Conservation (phyloP, 2,113 vertebrate species). For the Athene noctua region DNA sequence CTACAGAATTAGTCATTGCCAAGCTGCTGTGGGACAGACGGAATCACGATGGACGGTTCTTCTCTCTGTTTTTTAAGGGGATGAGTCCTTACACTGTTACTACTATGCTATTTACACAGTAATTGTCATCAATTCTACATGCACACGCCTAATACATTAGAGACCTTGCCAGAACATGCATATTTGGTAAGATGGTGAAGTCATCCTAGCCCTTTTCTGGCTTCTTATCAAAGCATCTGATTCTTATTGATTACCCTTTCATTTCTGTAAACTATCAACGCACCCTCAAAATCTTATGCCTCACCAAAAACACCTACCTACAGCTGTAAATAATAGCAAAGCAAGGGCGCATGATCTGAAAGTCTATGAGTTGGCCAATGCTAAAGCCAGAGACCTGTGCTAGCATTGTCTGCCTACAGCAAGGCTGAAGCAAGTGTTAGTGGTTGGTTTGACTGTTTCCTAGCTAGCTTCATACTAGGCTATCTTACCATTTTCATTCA, state of each 20-base stretch:
- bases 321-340: neutral
- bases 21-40: neutral
- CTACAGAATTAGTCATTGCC: neutral
- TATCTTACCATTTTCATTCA: neutral
- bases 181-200: neutral
- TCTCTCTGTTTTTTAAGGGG: neutral
- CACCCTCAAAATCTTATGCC: neutral
- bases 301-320: neutral
- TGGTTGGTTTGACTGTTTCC: neutral
- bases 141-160: neutral
- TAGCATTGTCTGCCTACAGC: neutral
- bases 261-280: neutral
- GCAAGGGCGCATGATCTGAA: neutral
- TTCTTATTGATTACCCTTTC: neutral
- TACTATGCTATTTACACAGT: neutral
- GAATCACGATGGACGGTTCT: accelerated
- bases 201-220: neutral
- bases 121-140: neutral
- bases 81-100: neutral
- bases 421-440: neutral
- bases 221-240: neutral
- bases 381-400: neutral
- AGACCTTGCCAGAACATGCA: neutral
- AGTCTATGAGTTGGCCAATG: neutral
- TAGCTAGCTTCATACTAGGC: neutral